Percentiles rank a stretch among this genome's conserved stretches.
Conservation (phyloP, 2,113 vertebrate genomes). For the Potamarius usumacintae region DNA sequence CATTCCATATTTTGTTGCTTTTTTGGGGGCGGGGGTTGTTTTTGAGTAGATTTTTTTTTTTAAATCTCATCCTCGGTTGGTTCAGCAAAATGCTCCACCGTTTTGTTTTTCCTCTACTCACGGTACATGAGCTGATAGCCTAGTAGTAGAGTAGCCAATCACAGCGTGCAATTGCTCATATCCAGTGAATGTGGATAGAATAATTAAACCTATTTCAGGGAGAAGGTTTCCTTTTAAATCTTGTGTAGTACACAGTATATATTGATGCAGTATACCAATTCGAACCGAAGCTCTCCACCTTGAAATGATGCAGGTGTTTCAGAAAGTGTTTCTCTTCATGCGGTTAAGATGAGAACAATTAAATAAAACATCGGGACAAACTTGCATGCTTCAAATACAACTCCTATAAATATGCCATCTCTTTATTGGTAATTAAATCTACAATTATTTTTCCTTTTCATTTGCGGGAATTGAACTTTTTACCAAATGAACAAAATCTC, state of each 20-base stretch:
- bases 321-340: background rate
- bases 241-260: background rate
- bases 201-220: background rate
- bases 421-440: constrained; percentile 46
- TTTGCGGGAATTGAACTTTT: constrained; percentile 21
- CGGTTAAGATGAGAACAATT: background rate
- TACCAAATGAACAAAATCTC: background rate
- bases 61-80: no score
- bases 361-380: background rate
- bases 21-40: no score
- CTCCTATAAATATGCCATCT: constrained; percentile 53
- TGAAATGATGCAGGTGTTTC: background rate
- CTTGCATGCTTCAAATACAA: background rate
- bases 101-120: no score
- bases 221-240: background rate
- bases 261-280: no score
- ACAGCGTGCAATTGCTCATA: no score
- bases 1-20: no score
- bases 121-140: no score
- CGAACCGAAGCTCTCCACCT: background rate
- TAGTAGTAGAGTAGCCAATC: no score
- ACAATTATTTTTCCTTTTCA: constrained; percentile 28
- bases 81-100: no score
- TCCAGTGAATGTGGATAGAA: no score
- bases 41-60: no score